Evolutionary conservation across 2,888 invertebrate genomes (phyloP), one percentile per base, ranked within the genome.

Genomic region (Rotaria magnacalcarata): DNA sequence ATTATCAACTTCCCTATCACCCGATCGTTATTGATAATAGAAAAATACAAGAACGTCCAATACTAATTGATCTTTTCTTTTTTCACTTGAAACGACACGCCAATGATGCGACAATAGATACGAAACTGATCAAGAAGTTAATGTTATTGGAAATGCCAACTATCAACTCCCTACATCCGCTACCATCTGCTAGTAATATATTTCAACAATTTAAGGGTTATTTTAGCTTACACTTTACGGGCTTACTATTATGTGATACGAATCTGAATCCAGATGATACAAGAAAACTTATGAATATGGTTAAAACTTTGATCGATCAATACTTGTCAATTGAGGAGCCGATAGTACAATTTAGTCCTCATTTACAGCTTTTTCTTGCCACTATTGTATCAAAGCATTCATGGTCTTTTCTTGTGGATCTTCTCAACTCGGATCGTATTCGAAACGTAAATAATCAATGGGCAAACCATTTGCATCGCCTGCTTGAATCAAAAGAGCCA

Each of bases 111-210:
- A 4, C 10, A 7, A 43, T 75, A 3, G 43, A 41, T 34, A 0
- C 1, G 1, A 24, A 41, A 19, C 41, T 75, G 16, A 10, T 75
- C 6, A 75, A 43, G 8, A 19, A 75, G 43, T 8, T 41, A 5
- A 41, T 75, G 19, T 21, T 8, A 75, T 24, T 27, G 21, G 2
- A 8, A 27, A 8, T 14, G 10, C 27, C 50, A 14, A 52, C 27
- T 14, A 60, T 10, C 21, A 52, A 16, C 0, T 3, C 3, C 4
- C 4, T 16, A 5, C 2, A 10, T n/a, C 24, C 1, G 6, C 11
- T n/a, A 24, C 1, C 11, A 5, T 2, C 16, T 0, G 10, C 8
- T 1, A 7, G 24, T 6, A 11, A 41, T 3, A 1, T 75, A 0
- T 43, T 6, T 11, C 41, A 75, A 41, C 3, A 43, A 75, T 43